phyloP scores from a whole-genome alignment of 2,113 vertebrate genomes.

The Passer domesticus region DNA sequence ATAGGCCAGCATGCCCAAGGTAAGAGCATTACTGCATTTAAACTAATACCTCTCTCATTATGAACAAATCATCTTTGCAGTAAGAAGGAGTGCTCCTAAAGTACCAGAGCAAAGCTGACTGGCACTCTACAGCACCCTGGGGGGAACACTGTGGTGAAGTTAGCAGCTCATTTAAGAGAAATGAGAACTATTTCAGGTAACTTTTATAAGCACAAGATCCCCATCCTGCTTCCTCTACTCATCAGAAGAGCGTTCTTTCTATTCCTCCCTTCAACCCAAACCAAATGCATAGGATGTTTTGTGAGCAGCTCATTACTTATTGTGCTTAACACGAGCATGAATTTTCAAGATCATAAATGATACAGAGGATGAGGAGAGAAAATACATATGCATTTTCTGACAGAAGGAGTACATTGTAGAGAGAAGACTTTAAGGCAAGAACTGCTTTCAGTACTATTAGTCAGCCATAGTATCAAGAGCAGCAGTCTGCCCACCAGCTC shows the following conservation, averaged over 20 bases:
- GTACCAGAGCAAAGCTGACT: neutral
- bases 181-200: neutral
- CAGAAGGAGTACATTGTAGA: neutral
- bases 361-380: conserved; percentile 32
- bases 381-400: conserved; percentile 42
- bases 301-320: conserved; percentile 48
- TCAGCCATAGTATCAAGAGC: neutral
- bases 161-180: neutral
- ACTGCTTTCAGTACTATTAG: neutral
- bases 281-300: conserved; percentile 18
- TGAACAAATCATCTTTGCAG: neutral
- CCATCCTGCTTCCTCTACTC: neutral
- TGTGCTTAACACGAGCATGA: conserved; percentile 32
- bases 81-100: accelerated
- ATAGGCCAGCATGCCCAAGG: neutral
- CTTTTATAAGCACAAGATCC: neutral
- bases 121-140: neutral
- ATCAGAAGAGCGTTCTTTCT: conserved; percentile 23
- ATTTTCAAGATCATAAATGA: conserved; percentile 44
- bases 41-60: neutral
- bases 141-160: neutral
- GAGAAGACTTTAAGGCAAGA: neutral
- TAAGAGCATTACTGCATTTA: neutral
- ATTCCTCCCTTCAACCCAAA: neutral
- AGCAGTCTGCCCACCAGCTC: neutral